Base-by-base conservation (phyloP, 2,113 vertebrate genomes). In the Dunckerocampus dactyliophorus region DNA sequence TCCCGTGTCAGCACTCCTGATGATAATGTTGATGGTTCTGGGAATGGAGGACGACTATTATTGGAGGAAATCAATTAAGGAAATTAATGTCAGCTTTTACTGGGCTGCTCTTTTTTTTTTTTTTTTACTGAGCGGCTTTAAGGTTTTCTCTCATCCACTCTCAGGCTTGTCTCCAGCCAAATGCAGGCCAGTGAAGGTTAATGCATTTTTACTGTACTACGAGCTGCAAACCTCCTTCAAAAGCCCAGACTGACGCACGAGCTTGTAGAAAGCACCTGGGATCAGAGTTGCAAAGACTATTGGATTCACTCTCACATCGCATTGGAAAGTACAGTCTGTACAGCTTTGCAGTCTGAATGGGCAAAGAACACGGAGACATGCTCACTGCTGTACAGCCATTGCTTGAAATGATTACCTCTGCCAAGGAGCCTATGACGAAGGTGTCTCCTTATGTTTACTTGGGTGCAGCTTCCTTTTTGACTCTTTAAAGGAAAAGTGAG, bases 181-280 rank as follows among this genome's bases (percentile, higher is more conserved):
- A 85, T 75, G 87, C 83, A 83, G 86, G 91, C 89, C 88, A 92
- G 82, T 66, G 77, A 77, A 91, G 90, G 92, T 94, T 95, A 95
- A 96, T 95, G 92, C 88, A 79, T 94, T 95, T 94, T 92, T 86
- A 86, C 87, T 92, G 90, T 93, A 88, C 81, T 82, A 77, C 65
- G 75, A 86, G 88, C 82, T 76, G 79, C 47, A 51, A 77, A 71
- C 59, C 80, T 72, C 67, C 62, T 81, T 83, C 68, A 63, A 65
- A 75, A 79, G 74, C 76, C 59, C 68, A 63, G 71, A 53, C 28
- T 86, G 83, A 83, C 59, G 74, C 69, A 82, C 78, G 75, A 72
- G 79, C 75, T 72, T 76, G 70, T 78, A 71, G 63, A 69, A 72
- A 60, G 70, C 76, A 71, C 71, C 62, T 34, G 85, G 80, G 77